phyloP scores from a whole-genome alignment of 2,888 invertebrate genomes.

The Nemoura dubitans region DNA sequence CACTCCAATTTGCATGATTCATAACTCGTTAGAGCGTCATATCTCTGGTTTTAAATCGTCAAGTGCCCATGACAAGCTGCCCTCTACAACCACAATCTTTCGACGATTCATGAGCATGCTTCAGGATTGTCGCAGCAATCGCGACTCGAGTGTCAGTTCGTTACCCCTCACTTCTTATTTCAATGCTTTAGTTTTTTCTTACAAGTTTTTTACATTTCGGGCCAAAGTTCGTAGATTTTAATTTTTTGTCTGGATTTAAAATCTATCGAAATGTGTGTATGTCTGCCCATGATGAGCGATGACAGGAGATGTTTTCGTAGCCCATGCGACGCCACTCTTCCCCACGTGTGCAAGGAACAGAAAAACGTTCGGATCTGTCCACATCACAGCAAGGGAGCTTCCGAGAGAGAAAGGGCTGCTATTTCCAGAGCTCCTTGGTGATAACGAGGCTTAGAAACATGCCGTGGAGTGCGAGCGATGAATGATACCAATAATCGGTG shows the following conservation, averaged over 20 bases:
- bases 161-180: neutral
- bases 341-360: neutral
- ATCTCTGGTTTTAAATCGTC: neutral
- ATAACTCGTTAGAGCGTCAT: neutral
- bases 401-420: neutral
- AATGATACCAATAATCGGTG: neutral
- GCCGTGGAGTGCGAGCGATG: neutral
- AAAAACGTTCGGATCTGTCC: neutral
- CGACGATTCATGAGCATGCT: neutral
- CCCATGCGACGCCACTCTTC: neutral
- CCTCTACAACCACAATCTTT: neutral
- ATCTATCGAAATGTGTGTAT: neutral
- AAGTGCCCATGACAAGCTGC: neutral
- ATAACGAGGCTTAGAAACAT: neutral
- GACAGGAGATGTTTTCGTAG: neutral
- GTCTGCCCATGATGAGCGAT: neutral
- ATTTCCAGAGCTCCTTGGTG: neutral
- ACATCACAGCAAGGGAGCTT: slow-evolving; percentile 2
- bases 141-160: neutral
- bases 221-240: neutral
- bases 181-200: neutral
- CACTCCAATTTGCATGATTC: neutral
- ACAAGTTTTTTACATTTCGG: neutral
- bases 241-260: neutral
- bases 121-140: neutral